A percentile compares a stretch with the other conserved stretches of the same genome.
Conservation (phyloP, 2,113 vertebrate species). For the Tragelaphus imberbis region DNA sequence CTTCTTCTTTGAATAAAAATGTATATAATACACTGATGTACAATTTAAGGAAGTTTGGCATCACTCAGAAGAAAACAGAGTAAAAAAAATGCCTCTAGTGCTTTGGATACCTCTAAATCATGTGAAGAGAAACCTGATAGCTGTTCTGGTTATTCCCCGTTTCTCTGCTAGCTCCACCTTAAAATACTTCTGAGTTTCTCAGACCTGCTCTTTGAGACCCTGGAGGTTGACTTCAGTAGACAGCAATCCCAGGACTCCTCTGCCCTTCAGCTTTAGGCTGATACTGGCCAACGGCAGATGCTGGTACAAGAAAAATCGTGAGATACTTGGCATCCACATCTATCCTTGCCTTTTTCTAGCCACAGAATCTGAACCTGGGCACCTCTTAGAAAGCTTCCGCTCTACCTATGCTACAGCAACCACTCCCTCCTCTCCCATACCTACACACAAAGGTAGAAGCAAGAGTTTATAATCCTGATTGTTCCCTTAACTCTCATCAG, state of each 20-base stretch:
- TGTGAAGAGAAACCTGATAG: neutral
- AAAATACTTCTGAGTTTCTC: neutral
- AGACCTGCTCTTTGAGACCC: neutral
- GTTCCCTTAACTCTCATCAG: neutral
- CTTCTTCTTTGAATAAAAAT: neutral
- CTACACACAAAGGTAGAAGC: neutral
- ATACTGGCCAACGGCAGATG: neutral
- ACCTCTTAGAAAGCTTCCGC: neutral
- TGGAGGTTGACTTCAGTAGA: neutral
- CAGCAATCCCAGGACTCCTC: neutral
- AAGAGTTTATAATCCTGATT: neutral
- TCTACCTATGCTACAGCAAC: neutral
- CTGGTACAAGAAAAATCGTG: neutral
- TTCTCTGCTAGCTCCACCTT: neutral
- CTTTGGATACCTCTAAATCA: neutral
- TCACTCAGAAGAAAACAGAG: neutral
- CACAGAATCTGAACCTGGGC: neutral
- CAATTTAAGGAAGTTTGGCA: neutral
- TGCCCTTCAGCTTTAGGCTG: neutral
- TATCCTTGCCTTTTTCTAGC: neutral
- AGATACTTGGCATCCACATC: neutral
- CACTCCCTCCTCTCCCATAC: neutral
- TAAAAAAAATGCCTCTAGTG: neutral
- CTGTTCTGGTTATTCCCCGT: neutral
- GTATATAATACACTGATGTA: neutral